Percentiles rank a stretch among this genome's conserved stretches.
Conservation (phyloP, 2,888 invertebrate genomes). For the Phania funesta region DNA sequence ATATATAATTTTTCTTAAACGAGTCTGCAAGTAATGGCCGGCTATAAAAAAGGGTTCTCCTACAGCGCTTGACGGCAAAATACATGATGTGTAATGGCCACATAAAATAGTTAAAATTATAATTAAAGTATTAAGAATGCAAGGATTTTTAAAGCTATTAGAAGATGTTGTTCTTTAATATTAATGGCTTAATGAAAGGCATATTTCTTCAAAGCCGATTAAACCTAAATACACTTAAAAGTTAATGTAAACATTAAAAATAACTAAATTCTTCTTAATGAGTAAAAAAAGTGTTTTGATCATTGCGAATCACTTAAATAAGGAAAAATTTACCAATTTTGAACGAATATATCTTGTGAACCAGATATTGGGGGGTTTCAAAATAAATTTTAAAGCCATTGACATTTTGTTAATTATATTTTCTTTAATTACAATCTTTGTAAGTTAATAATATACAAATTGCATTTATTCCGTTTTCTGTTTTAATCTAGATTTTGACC, state of each 20-base stretch:
- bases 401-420: neutral
- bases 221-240: neutral
- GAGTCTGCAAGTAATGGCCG: neutral
- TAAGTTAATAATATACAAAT: neutral
- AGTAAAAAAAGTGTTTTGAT: neutral
- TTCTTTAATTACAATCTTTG: neutral
- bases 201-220: neutral
- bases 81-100: neutral
- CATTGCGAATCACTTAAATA: too few relatives aligned
- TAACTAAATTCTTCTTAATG: neutral
- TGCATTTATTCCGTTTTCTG: neutral
- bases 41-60: constrained; percentile 24
- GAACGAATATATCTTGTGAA: too few relatives aligned
- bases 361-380: too few relatives aligned
- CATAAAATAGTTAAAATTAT: constrained; percentile 44
- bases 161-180: neutral
- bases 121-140: constrained; percentile 33
- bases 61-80: neutral
- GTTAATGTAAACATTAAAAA: constrained; percentile 1
- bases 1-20: too few relatives aligned
- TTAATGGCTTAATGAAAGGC: constrained; percentile 58
- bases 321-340: too few relatives aligned
- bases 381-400: neutral
- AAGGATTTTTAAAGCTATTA: constrained; percentile 1
- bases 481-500: constrained; percentile 3